Conservation (phyloP, 2,797 vertebrate species). For the Enteromius afrohamiltoni region DNA sequence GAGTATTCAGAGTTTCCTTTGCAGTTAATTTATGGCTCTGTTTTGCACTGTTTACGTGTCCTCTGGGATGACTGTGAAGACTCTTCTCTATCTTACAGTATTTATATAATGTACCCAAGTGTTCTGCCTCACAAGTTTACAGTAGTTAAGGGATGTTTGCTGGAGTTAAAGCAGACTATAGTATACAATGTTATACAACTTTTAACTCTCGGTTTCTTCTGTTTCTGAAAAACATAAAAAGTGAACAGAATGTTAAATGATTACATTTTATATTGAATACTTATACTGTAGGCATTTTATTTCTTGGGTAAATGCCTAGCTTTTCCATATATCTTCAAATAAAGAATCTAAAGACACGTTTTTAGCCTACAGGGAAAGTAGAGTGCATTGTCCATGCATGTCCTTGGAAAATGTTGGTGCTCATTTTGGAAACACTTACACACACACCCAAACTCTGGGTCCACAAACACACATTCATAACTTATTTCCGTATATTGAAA, state of each 20-base stretch:
- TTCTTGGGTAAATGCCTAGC: not conserved
- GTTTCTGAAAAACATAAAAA: conserved; percentile 56
- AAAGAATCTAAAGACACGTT: conserved; percentile 60
- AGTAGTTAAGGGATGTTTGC: not conserved
- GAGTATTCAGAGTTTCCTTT: conserved; percentile 42
- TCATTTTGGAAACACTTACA: conserved; percentile 70
- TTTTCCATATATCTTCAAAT: conserved; percentile 51
- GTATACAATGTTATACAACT: not conserved
- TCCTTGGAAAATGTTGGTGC: conserved; percentile 74
- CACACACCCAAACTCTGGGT: conserved; percentile 65
- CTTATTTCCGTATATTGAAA: conserved; percentile 71
- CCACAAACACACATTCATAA: conserved; percentile 62
- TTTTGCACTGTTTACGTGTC: conserved; percentile 60
- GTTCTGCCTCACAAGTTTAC: conserved; percentile 22
- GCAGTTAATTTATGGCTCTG: conserved; percentile 53
- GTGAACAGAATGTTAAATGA: conserved; percentile 3
- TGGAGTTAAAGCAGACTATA: not conserved
- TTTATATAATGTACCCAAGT: conserved; percentile 63
- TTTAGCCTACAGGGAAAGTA: conserved; percentile 59
- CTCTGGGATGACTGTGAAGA: conserved; percentile 56
- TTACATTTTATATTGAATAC: not conserved
- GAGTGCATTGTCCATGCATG: conserved; percentile 70
- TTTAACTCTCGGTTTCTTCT: not conserved
- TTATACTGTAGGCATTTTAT: not conserved
- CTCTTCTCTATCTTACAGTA: conserved; percentile 74